These are phyloP conservation scores for Pammene aurita DNA, from an alignment of 2,888 invertebrate genomes.

Conservation along the genomic window DNA sequence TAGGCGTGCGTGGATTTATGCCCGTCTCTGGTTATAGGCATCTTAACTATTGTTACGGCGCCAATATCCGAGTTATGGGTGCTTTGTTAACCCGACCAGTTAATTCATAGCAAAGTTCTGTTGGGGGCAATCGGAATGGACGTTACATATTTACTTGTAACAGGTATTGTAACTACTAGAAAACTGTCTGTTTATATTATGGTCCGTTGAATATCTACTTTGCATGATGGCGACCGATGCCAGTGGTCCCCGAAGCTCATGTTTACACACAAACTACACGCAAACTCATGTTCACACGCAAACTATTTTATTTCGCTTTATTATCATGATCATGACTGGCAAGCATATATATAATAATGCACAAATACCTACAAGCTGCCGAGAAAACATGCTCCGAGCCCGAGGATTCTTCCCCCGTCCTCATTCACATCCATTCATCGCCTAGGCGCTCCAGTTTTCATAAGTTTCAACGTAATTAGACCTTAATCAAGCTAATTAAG, in stretches of 20 bases:
- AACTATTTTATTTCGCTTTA: too few relatives aligned
- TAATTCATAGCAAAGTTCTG: conserved; percentile 34
- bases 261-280: too few relatives aligned
- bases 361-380: conserved; percentile 61
- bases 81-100: conserved; percentile 32
- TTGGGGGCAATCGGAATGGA: conserved; percentile 2
- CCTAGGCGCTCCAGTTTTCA: conserved; percentile 36
- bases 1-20: conserved; percentile 61
- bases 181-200: too few relatives aligned
- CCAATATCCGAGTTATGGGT: conserved; percentile 37
- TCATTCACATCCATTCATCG: conserved; percentile 40
- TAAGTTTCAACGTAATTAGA: conserved; percentile 33
- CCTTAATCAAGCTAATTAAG: conserved; percentile 38
- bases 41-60: conserved; percentile 42
- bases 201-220: too few relatives aligned
- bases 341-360: too few relatives aligned
- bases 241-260: too few relatives aligned
- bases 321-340: too few relatives aligned
- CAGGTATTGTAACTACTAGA: background rate
- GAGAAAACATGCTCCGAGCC: conserved; percentile 56
- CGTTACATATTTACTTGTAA: conserved; percentile 10
- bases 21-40: conserved; percentile 42
- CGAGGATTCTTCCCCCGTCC: conserved; percentile 57
- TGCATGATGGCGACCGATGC: too few relatives aligned
- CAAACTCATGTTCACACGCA: too few relatives aligned